Percentiles rank a stretch among this genome's conserved stretches.
phyloP scores from a whole-genome alignment of 2,797 vertebrate genomes.

The Huso huso region DNA sequence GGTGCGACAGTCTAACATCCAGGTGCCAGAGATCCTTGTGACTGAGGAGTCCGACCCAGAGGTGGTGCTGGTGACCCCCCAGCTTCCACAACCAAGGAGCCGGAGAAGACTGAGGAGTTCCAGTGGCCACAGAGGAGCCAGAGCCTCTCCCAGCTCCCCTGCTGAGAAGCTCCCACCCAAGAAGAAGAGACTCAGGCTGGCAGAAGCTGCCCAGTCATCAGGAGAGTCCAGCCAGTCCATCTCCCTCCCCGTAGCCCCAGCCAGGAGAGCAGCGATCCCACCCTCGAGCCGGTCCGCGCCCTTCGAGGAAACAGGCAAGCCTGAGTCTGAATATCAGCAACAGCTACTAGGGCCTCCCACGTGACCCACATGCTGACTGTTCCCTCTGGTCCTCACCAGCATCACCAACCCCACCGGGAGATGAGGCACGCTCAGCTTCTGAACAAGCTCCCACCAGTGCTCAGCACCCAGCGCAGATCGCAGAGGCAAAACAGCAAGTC shows the following conservation, averaged over 20 bases:
- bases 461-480: conserved; percentile 68
- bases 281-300: conserved; percentile 74
- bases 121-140: conserved; percentile 98
- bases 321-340: conserved; percentile 48
- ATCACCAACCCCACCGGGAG: conserved; percentile 75
- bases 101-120: conserved; percentile 85
- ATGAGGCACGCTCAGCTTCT: conserved; percentile 91
- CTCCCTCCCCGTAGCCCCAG: conserved; percentile 86
- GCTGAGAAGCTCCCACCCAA: conserved; percentile 96
- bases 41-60: conserved; percentile 88
- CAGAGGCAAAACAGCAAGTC: conserved; percentile 90
- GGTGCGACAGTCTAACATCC: conserved; percentile 93
- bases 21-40: conserved; percentile 96
- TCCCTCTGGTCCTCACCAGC: conserved; percentile 72
- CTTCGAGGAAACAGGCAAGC: conserved; percentile 68
- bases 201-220: conserved; percentile 87
- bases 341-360: conserved; percentile 49
- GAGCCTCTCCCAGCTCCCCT: conserved; percentile 86
- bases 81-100: conserved; percentile 62
- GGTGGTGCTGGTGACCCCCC: conserved; percentile 67
- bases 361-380: conserved; percentile 88
- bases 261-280: conserved; percentile 83
- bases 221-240: conserved; percentile 93
- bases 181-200: conserved; percentile 91
- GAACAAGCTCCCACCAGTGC: conserved; percentile 82